Evolutionary conservation across 2,113 vertebrate genomes (phyloP), one percentile per base, ranked within the genome.

Genomic region (Tor tambroides): DNA sequence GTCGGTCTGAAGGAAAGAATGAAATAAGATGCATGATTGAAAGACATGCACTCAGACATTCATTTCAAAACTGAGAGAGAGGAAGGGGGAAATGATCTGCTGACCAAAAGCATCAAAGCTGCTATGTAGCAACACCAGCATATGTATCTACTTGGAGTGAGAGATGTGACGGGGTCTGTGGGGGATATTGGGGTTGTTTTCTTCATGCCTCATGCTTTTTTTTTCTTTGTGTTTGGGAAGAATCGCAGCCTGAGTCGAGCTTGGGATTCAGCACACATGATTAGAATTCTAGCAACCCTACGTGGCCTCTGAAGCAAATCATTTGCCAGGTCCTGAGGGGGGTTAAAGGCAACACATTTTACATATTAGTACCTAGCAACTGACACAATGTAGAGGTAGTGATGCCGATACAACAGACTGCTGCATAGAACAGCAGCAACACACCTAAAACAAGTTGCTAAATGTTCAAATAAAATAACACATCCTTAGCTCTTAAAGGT

Each of bases 281-380:
- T 95, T 95, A 95, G 93, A 93, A 95, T 95, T 95, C 93, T 94
- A 91, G 78, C 92, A 94, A 94, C 91, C 92, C 92, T 92, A 92
- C 93, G 91, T 94, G 93, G 92, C 93, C 92, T 94, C 92, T 92
- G 92, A 94, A 93, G 92, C 93, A 92, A 95, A 94, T 94, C 92
- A 92, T 94, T 92, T 94, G 93, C 92, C 91, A 90, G 92, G 91
- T 94, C 93, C 93, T 94, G 88, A 93, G 91, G 92, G 93, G 92
- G 90, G 91, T 89, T 82, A 80, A 94, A 93, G 93, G 92, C 92
- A 92, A 92, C 93, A 94, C 94, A 94, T 94, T 95, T 94, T 93
- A 95, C 93, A 93, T 93, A 94, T 95, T 93, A 94, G 94, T 92
- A 94, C 93, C 94, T 94, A 95, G 94, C 92, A 94, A 94, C 94